These are phyloP conservation scores for Azorinus chamasolen DNA, from an alignment of 2,888 invertebrate genomes.

Conservation along the genomic window DNA sequence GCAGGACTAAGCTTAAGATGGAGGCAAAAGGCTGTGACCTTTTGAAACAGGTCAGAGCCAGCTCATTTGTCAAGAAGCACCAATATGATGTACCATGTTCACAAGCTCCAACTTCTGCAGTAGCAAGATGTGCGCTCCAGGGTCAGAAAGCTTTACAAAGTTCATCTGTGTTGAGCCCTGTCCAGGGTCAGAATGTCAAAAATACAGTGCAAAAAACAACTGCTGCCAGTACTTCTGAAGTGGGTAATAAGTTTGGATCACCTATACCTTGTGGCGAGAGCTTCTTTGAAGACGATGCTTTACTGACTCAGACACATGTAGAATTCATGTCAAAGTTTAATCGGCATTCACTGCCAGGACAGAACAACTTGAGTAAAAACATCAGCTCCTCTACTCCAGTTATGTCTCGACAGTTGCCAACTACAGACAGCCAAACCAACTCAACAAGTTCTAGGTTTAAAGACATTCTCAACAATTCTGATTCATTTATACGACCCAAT, in stretches of 20 bases:
- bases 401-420: neutral
- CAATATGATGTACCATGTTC: too few species aligned
- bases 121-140: too few species aligned
- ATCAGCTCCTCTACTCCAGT: slow-evolving; percentile 11
- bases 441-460: neutral
- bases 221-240: neutral
- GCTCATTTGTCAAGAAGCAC: too few species aligned
- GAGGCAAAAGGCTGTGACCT: slow-evolving; percentile 26
- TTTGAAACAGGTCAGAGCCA: neutral
- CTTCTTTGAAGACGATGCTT: slow-evolving; percentile 81
- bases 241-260: slow-evolving; percentile 55
- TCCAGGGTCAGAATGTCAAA: slow-evolving; percentile 1
- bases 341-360: slow-evolving; percentile 32
- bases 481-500: neutral
- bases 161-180: too few species aligned
- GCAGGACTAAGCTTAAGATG: slow-evolving; percentile 66
- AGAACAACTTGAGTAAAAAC: slow-evolving; percentile 6
- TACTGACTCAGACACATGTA: slow-evolving; percentile 75
- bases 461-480: neutral
- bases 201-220: slow-evolving; percentile 35
- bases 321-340: slow-evolving; percentile 70
- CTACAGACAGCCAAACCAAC: neutral
- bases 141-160: too few species aligned
- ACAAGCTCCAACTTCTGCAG: too few species aligned
- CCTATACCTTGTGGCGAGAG: slow-evolving; percentile 84